Base-by-base conservation (phyloP, 1,140 invertebrate species). In the Ooceraea biroi region DNA sequence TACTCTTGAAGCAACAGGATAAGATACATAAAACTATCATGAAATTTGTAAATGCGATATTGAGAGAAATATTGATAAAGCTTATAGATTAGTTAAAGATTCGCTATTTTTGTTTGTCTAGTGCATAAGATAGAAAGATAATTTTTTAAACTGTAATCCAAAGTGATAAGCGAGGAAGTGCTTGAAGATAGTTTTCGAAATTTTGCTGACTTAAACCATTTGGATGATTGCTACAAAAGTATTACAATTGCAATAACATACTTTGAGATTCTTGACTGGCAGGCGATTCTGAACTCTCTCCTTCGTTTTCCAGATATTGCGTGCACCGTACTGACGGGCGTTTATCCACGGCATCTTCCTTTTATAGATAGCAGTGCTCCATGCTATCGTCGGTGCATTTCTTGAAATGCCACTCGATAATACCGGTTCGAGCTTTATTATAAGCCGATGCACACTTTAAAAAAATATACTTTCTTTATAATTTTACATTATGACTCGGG, bases 371-470 rank as follows among this genome's bases (percentile, higher is more conserved):
- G 74, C 44, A 77, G n/a, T 84, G 46, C 69, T n/a, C 44, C 55
- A 11, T 72, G 66, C 76, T 89, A 83, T 89, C 82, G 84, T 77
- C 78, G 88, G 80, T 85, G 77, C 87, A 85, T 89, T 84, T 19
- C 85, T 46, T 85, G 55, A 87, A 89, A 90, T 89, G 85, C 85
- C 89, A 88, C 55, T 89, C 85, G 78, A 52, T 87, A 73, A 90
- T 87, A 87, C 88, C 83, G 88, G 88, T 89, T 90, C 83, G 41
- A 78, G 50, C 76, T 30, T 85, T 85, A 71, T 60, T 85, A 65
- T 60, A 80, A 74, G 58, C 82, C 63, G 63, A 60, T 50, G 73
- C 68, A 44, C 19, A 66, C 36, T 50, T 50, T 22, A 69, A 57
- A 71, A 86, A 85, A 44, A 76, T 57, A 52, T 48, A 61, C 68